Base-by-base conservation (phyloP, 2,113 vertebrate genomes). In the Okapia johnstoni region DNA sequence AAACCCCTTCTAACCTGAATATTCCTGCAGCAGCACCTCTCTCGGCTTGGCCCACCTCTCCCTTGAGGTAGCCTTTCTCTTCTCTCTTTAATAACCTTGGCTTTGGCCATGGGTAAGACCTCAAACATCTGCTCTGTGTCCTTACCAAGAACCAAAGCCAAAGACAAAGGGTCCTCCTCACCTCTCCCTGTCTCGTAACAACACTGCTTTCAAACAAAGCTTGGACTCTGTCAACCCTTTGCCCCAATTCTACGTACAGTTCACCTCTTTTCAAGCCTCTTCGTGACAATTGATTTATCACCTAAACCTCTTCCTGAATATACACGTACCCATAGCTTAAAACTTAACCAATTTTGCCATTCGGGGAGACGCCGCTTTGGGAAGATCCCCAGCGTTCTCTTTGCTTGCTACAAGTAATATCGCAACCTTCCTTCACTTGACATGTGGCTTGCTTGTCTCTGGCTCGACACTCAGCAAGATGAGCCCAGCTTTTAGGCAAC, bases 321-420 rank as follows among this genome's bases (percentile, higher is more conserved):
- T 8, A 7, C 79, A 54, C 13, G 7, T 23, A 81, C 6, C 19
- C 33, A 23, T 81, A 23, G 19, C 11, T 81, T 23, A 33, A 54
- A 52, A 54, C 1, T n/a, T 54, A 12, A 19, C 30, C 11, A 54
- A 12, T 11, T 54, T 54, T n/a, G 79, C 30, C 28, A 5, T 81
- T 7, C 0, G 1, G 1, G 0, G 50, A 50, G 50, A 81, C 79
- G 54, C 8, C 12, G 7, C 79, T 54, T 54, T n/a, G 79, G 79
- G 30, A 52, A 13, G 28, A 23, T n/a, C 11, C 11, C 50, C 11
- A 7, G 11, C 0, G 0, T 2, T 54, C 48, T n/a, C 19, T n/a
- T 81, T 54, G 2, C 50, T 14, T 54, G 79, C 11, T 14, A n/a
- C 6, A 36, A 25, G 3, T 1, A 8, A 81, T 13, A 54, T 12